Percentiles rank a stretch among this genome's conserved stretches.
phyloP scores from a whole-genome alignment of 2,113 vertebrate genomes.

The Pyxicephalus adspersus region DNA sequence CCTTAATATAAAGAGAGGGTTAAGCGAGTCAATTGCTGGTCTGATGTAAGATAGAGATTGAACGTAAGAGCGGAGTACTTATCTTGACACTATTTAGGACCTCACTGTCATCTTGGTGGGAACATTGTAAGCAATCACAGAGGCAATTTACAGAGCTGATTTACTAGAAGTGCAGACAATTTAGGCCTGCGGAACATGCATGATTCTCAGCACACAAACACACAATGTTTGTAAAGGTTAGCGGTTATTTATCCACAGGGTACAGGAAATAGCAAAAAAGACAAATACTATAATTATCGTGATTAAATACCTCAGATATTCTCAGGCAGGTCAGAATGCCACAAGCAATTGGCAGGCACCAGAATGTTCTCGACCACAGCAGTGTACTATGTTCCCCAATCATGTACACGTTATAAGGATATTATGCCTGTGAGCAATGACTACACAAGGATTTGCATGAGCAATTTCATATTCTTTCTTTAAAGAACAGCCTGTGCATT shows the following conservation, averaged over 20 bases:
- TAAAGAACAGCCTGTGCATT: not conserved
- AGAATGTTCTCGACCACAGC: not conserved
- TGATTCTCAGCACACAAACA: slow-evolving; percentile 9
- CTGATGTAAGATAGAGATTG: slow-evolving; percentile 43
- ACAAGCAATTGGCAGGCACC: not conserved
- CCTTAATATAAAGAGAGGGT: not conserved
- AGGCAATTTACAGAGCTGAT: slow-evolving; percentile 48
- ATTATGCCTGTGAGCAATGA: not conserved
- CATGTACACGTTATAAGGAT: no score
- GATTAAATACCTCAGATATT: slow-evolving; percentile 13
- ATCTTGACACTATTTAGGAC: slow-evolving; percentile 49
- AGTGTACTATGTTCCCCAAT: not conserved
- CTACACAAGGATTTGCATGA: not conserved
- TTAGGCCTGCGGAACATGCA: not conserved
- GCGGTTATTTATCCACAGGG: not conserved
- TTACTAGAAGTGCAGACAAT: slow-evolving; percentile 14
- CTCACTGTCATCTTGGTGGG: slow-evolving; percentile 36
- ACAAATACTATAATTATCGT: not conserved
- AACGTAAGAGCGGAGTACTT: slow-evolving; percentile 32
- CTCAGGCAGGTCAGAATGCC: not conserved
- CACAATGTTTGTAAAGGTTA: slow-evolving; percentile 7
- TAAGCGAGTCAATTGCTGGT: slow-evolving; percentile 24
- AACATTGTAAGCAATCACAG: slow-evolving; percentile 42
- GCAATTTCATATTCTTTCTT: not conserved
- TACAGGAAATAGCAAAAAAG: not conserved